These are phyloP conservation scores for Panonychus citri DNA, from an alignment of 1,140 invertebrate genomes.

Conservation along the genomic window DNA sequence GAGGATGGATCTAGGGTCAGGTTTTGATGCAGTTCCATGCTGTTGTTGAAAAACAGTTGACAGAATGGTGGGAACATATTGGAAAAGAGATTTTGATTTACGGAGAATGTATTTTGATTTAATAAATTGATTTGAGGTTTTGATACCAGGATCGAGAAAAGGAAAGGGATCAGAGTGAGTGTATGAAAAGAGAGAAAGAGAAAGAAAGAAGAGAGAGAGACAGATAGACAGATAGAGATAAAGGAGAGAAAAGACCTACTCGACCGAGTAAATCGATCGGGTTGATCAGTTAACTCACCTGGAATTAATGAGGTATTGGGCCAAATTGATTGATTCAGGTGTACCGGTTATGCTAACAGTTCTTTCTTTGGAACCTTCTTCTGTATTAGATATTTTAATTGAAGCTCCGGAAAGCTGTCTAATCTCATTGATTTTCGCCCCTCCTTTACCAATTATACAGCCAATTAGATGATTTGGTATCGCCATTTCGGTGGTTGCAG, in stretches of 20 bases:
- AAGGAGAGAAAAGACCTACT: no score
- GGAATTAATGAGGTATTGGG: constrained; percentile 97
- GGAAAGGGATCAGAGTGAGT: no score
- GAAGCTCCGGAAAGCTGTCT: constrained; percentile 91
- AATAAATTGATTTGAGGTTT: no score
- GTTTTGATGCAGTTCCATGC: constrained; percentile 11
- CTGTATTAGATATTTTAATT: constrained; percentile 93
- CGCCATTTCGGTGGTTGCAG: constrained; percentile 86
- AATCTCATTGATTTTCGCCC: constrained; percentile 98
- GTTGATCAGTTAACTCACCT: no score
- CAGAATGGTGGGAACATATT: constrained; percentile 3
- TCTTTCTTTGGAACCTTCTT: constrained; percentile 79
- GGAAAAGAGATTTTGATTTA: constrained; percentile 2
- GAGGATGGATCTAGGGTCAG: constrained; percentile 10
- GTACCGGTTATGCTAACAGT: constrained; percentile 91
- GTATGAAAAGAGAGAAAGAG: no score
- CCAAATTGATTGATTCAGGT: constrained; percentile 80
- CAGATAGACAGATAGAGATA: no score
- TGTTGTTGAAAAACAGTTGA: not conserved
- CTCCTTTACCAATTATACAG: constrained; percentile 96
- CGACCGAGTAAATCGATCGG: no score
- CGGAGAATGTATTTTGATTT: no score
- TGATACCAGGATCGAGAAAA: not conserved
- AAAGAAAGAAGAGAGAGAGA: not conserved
- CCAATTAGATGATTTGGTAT: constrained; percentile 96